Evolutionary conservation across 2,797 vertebrate genomes (phyloP).

Genomic region (Sciaenops ocellatus): DNA sequence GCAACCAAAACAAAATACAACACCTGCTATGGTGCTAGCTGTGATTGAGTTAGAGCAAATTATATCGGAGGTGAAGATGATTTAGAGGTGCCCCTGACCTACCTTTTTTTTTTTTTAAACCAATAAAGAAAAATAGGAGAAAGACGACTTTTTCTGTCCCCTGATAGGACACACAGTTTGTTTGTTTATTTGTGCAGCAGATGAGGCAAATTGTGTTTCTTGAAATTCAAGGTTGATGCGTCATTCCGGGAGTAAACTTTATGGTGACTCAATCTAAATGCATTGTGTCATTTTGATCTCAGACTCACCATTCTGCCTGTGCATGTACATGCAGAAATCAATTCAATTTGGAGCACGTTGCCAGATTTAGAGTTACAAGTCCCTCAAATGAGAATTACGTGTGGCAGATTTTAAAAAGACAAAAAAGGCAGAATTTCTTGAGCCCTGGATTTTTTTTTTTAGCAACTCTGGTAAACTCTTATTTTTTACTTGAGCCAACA

Average conservation of each 20-base stretch:
- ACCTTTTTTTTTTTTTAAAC: neutral
- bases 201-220: constrained; percentile 11
- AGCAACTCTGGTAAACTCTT: neutral
- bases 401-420: constrained; percentile 4
- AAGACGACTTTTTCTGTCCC: neutral
- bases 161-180: neutral
- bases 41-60: neutral
- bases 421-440: neutral
- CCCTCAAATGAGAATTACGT: neutral
- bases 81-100: neutral
- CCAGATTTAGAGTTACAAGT: neutral
- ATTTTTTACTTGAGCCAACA: neutral
- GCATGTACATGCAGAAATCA: neutral
- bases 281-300: constrained; percentile 8
- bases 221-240: constrained; percentile 3
- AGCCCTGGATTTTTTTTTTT: neutral
- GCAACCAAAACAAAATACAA: neutral
- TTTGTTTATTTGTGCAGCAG: neutral
- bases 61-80: neutral
- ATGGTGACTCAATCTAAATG: neutral
- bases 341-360: constrained; percentile 3
- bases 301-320: neutral
- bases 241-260: neutral
- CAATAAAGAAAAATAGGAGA: neutral
- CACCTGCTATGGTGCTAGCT: neutral